These are phyloP conservation scores for Noctua fimbriata DNA, from an alignment of 2,888 invertebrate genomes.

Conservation along the genomic window DNA sequence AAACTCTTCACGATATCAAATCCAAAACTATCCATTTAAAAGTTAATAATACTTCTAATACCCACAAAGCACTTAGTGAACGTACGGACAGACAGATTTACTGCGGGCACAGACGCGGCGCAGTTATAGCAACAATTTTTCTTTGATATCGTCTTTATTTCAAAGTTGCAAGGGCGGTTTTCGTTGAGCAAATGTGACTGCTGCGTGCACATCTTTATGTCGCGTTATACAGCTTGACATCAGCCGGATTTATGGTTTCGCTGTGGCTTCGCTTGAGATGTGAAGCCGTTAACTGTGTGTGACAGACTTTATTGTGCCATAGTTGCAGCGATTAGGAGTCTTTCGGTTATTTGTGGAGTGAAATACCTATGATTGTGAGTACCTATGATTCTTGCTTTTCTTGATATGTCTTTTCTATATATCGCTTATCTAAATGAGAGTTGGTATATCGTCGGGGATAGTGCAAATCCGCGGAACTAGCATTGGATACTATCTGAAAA, in stretches of 20 bases:
- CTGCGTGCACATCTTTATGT: conserved; percentile 50
- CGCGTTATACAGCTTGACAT: conserved; percentile 49
- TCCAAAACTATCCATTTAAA: conserved; percentile 48
- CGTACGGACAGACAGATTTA: conserved; percentile 57
- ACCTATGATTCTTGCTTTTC: not conserved
- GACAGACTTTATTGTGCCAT: conserved; percentile 43
- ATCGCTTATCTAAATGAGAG: no score
- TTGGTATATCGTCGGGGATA: no score
- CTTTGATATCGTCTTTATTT: conserved; percentile 2
- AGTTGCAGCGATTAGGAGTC: conserved; percentile 19
- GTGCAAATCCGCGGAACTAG: no score
- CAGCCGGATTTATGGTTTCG: conserved; percentile 53
- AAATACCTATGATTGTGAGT: no score
- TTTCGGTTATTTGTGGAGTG: conserved; percentile 16
- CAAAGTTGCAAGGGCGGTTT: not conserved
- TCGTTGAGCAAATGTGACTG: not conserved
- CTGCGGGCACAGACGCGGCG: conserved; percentile 46
- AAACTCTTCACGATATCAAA: conserved; percentile 30
- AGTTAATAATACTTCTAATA: conserved; percentile 34
- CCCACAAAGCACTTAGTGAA: conserved; percentile 48
- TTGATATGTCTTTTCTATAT: not conserved
- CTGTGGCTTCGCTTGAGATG: conserved; percentile 33
- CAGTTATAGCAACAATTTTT: conserved; percentile 32
- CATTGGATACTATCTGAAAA: no score
- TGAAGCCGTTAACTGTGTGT: conserved; percentile 38